These are phyloP conservation scores for Apamea anceps DNA, from an alignment of 2,888 invertebrate genomes.

Conservation along the genomic window DNA sequence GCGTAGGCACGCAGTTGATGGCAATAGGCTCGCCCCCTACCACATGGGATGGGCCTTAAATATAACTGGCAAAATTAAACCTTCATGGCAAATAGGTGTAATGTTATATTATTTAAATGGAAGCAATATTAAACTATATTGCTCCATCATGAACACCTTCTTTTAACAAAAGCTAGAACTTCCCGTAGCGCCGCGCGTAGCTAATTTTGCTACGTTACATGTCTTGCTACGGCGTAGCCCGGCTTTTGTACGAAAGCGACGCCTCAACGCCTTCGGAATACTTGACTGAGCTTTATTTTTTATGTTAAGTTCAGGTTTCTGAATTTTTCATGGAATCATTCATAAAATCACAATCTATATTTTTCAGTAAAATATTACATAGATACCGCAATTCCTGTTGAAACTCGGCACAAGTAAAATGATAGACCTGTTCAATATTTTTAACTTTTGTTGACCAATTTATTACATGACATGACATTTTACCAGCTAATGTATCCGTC, in stretches of 20 bases:
- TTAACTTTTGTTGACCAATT: background rate
- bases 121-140: background rate
- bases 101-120: background rate
- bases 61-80: background rate
- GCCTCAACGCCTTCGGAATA: background rate
- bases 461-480: background rate
- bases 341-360: background rate
- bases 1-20: background rate
- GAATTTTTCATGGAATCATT: background rate
- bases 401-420: background rate
- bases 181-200: background rate
- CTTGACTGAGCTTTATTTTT: slow-evolving; percentile 1
- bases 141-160: background rate
- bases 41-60: background rate
- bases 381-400: background rate
- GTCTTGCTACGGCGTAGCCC: slow-evolving; percentile 41
- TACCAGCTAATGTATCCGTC: background rate
- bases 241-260: slow-evolving; percentile 1
- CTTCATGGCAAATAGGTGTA: background rate
- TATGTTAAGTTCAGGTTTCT: background rate
- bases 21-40: too few relatives aligned
- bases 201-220: slow-evolving; percentile 11
- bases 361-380: background rate
- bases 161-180: background rate
- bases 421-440: background rate